Base-by-base conservation (phyloP, 2,113 vertebrate genomes). In the Pedetes capensis region DNA sequence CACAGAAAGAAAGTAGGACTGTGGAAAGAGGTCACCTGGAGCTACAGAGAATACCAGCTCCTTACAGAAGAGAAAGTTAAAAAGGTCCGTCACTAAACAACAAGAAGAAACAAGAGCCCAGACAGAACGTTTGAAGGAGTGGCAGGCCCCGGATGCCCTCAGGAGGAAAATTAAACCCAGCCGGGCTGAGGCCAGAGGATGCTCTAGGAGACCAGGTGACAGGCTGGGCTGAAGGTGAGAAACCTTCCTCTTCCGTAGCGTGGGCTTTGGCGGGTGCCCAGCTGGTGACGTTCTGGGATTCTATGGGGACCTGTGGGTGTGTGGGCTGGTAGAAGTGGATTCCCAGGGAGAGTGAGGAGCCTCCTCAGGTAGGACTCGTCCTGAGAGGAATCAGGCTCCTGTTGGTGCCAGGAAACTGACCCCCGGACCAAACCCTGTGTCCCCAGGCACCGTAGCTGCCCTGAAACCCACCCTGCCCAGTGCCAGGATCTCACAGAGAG, bases 101-200 rank as follows among this genome's bases (percentile, higher is more conserved):
- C 29, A 86, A 27, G 71, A 76, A 34, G 91, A 88, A 64, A 49
- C 9, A 10, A 44, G 55, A 57, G 11, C 53, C 47, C 55, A 76
- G 49, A 32, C 22, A 34, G 34, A 2, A 11, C 23, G 13, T 32
- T 4, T 9, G 64, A 68, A 29, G 61, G 17, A 29, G 17, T 6
- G 14, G 29, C 2, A 1, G 51, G 53, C 42, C 6, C 20, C 39
- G 0, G 2, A 17, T 9, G 51, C 13, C 37, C 55, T 49, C 4
- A 1, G 47, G 44, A 88, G 59, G 23, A 37, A 29, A 63, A 47
- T 14, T 1, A 22, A 6, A 25, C 22, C n/a, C 42, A 51, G 64
- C 18, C 3, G 0, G 0, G 3, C 18, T 12, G 34, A 20, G n/a
- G n/a, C 18, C 51, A 23, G 17, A 44, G 84, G 42, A 8, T 18